phyloP scores from a whole-genome alignment of 2,113 vertebrate species.

The Apodemus speciosus region DNA sequence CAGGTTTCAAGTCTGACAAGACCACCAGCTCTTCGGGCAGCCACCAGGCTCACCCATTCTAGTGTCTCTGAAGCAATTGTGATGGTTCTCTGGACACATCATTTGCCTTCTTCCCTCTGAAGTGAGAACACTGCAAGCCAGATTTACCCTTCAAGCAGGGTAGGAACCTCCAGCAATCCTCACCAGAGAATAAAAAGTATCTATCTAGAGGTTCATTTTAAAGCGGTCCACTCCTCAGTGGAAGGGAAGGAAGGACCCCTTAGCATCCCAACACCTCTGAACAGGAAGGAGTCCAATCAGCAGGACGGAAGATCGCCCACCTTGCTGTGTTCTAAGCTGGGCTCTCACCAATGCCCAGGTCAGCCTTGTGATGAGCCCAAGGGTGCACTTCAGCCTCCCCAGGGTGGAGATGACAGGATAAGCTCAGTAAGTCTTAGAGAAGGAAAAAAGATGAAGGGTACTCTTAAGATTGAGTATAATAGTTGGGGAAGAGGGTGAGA shows the following conservation, averaged over 20 bases:
- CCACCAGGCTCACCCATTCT: neutral
- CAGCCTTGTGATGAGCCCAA: neutral
- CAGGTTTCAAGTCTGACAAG: neutral
- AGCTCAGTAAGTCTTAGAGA: neutral
- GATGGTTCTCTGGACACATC: neutral
- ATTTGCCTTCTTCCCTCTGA: neutral
- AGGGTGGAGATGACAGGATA: neutral
- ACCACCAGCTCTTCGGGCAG: neutral
- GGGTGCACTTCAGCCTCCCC: neutral
- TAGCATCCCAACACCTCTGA: neutral
- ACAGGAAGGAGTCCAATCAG: neutral
- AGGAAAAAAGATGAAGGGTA: neutral
- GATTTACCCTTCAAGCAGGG: neutral
- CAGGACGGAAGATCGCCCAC: neutral
- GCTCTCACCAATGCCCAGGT: too few relatives aligned
- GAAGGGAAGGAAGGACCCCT: conserved; percentile 13
- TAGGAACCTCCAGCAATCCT: neutral
- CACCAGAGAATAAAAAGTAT: neutral
- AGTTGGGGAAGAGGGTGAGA: neutral
- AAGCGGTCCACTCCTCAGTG: neutral
- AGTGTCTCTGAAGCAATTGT: neutral
- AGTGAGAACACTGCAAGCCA: conserved; percentile 1
- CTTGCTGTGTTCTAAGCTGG: neutral
- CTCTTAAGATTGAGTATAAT: neutral
- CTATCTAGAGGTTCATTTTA: conserved; percentile 4